These are phyloP conservation scores for Neolamprologus variostigma DNA, from an alignment of 2,113 vertebrate genomes.

Conservation along the genomic window DNA sequence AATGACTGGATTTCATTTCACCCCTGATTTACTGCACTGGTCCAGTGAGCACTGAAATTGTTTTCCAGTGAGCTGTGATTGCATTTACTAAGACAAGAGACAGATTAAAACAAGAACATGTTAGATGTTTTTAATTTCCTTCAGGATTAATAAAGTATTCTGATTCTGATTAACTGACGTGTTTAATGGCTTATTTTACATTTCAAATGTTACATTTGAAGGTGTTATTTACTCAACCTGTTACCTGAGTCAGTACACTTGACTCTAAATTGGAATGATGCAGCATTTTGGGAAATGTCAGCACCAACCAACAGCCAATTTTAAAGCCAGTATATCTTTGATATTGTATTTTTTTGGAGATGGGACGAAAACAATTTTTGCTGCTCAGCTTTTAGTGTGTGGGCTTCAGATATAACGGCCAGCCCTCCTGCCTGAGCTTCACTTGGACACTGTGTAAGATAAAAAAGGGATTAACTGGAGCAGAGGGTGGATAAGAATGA, in stretches of 20 bases:
- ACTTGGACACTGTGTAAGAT: not conserved
- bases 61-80: not conserved
- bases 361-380: not conserved
- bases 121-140: not conserved
- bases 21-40: not conserved
- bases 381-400: not conserved
- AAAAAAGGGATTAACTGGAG: not conserved
- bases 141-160: too few species aligned
- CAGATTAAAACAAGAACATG: not conserved
- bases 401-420: fast-evolving
- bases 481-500: not conserved
- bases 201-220: not conserved
- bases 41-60: not conserved
- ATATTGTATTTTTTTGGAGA: not conserved
- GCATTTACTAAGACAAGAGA: not conserved
- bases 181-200: not conserved
- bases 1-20: not conserved
- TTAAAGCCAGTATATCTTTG: not conserved
- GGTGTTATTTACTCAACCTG: not conserved
- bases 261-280: not conserved
- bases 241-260: not conserved
- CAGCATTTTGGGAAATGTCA: not conserved
- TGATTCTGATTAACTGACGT: not conserved
- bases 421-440: not conserved
- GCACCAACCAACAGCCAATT: not conserved